Evolutionary conservation across 2,113 vertebrate species (phyloP).

Genomic region (Petrocephalus microphthalmus): DNA sequence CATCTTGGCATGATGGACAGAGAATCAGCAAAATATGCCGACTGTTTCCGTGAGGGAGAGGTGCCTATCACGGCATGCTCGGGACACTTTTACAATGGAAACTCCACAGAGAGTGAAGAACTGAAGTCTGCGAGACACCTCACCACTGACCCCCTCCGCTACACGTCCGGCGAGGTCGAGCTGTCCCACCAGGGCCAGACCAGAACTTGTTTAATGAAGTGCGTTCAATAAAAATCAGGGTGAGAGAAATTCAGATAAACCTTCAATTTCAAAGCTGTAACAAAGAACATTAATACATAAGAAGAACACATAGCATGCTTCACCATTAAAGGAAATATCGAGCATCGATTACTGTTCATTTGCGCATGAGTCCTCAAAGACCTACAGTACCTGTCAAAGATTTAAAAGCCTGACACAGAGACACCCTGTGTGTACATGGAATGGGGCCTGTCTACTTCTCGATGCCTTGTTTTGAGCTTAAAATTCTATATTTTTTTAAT

Average conservation of each 20-base stretch:
- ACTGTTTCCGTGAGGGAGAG: slow-evolving; percentile 41
- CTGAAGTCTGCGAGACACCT: slow-evolving; percentile 48
- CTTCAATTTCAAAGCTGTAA: not conserved
- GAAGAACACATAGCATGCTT: not conserved
- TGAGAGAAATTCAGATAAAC: not conserved
- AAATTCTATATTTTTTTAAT: not conserved
- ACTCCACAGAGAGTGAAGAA: slow-evolving; percentile 34
- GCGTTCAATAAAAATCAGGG: too few relatives aligned
- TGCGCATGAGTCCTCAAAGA: not conserved
- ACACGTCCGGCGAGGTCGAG: too few relatives aligned
- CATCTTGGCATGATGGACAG: slow-evolving; percentile 29
- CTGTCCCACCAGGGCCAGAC: not conserved
- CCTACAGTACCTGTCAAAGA: not conserved
- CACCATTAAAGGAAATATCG: not conserved
- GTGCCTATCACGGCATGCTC: slow-evolving; percentile 32
- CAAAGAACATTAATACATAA: not conserved
- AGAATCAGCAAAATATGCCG: slow-evolving; percentile 22
- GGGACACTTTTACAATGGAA: not conserved
- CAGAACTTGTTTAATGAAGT: not conserved
- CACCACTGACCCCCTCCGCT: slow-evolving; percentile 31
- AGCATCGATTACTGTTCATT: not conserved
- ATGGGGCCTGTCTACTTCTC: not conserved
- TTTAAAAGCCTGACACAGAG: not conserved
- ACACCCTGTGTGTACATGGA: not conserved
- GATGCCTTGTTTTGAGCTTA: not conserved